Base-by-base conservation (phyloP, 2,888 invertebrate species). In the Icerya purchasi region DNA sequence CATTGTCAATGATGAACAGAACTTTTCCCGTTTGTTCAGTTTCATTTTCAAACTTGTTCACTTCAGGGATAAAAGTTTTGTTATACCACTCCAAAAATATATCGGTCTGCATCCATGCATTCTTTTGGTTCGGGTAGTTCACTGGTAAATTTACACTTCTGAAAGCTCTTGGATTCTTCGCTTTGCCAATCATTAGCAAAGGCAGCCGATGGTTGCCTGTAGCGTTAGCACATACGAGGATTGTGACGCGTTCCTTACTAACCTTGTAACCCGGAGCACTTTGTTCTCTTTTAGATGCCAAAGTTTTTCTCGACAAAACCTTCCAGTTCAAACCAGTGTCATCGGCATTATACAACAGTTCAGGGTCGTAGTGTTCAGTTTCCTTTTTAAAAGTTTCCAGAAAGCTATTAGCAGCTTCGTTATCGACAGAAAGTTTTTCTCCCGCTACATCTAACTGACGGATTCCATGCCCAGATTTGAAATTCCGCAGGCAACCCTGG, bases 401-500 rank as follows among this genome's bases (percentile, higher is more conserved):
- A n/a, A n/a, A n/a, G n/a, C n/a, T n/a, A n/a, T n/a, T 54, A 52
- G 62, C 64, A 57, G 63, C 61, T 53, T 50, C 58, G 49, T 58
- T 57, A 56, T 65, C 61, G 49, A 52, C 60, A 49, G 57, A 57
- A 50, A 61, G 54, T 54, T 63, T 64, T 58, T 65, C 64, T n/a
- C 64, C 64, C 22, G 61, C 58, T 51, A 66, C 55, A 54, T 60
- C 50, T 50, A 66, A 53, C 52, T 62, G 61, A 55, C 64, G 57
- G 59, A 66, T 64, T 50, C 65, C 64, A 62, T 67, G 63, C 51
- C 64, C 61, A 50, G 62, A 63, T 62, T 67, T 66, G 55, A 66
- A 67, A 54, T 64, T 61, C 57, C 64, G 63, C 53, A 68, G 63
- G 65, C 66, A 69, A 59, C 67, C 57, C n/a, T n/a, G n/a, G n/a